Conservation (phyloP, 2,888 invertebrate genomes). For the Coenonympha arcania region DNA sequence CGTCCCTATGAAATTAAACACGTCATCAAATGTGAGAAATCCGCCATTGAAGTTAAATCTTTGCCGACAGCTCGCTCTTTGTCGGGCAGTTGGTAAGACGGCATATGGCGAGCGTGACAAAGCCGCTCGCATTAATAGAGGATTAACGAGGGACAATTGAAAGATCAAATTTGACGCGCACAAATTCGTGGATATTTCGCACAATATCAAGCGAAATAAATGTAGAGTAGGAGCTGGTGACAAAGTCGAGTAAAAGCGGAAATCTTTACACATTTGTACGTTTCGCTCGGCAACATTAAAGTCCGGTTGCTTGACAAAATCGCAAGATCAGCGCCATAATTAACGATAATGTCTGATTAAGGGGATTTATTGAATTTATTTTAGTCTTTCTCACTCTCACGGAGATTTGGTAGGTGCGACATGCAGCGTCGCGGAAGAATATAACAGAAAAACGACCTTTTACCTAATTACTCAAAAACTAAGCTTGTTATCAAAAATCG, state of each 20-base stretch:
- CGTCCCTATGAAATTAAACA: constrained; percentile 51
- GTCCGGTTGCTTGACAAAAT: no score
- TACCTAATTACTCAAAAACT: no score
- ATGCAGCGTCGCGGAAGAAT: no score
- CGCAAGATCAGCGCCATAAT: no score
- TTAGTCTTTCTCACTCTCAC: no score
- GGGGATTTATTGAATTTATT: no score
- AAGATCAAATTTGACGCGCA: constrained; percentile 50
- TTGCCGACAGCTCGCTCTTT: constrained; percentile 46
- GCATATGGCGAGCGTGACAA: constrained; percentile 57
- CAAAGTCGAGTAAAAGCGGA: neutral
- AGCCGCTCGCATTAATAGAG: constrained; percentile 37
- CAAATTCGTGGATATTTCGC: constrained; percentile 17
- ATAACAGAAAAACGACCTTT: no score
- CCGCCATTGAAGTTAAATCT: constrained; percentile 47
- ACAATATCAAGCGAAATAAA: constrained; percentile 14
- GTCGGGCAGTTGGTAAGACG: constrained; percentile 47
- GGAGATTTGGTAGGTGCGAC: no score
- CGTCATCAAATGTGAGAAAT: constrained; percentile 56
- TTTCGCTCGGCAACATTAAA: no score
- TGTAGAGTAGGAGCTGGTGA: constrained; percentile 2
- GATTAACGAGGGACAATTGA: constrained; percentile 53
- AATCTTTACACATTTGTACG: no score
- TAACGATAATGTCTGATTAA: no score
- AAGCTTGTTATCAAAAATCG: no score